phyloP scores from a whole-genome alignment of 2,113 vertebrate species.

The Clarias gariepinus region DNA sequence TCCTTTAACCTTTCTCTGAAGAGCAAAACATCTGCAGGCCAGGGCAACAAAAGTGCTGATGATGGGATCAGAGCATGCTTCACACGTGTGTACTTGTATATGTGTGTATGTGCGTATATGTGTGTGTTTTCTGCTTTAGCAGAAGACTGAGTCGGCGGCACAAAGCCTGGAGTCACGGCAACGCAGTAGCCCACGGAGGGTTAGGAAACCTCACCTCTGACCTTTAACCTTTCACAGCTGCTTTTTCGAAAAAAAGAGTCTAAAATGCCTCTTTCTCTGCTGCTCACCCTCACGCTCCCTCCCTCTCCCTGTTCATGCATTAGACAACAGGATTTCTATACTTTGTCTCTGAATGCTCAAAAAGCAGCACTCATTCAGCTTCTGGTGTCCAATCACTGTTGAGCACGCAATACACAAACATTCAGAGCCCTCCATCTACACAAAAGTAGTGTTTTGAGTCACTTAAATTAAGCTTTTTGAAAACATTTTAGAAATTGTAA shows the following conservation, averaged over 20 bases:
- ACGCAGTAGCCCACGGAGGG: constrained; percentile 59
- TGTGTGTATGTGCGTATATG: constrained; percentile 22
- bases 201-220: constrained; percentile 60
- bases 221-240: constrained; percentile 67
- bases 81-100: constrained; percentile 39
- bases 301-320: constrained; percentile 42
- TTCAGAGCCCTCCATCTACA: not conserved
- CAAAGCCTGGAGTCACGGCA: constrained; percentile 66
- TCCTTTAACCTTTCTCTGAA: constrained; percentile 55
- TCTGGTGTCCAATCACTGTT: constrained; percentile 17
- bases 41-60: constrained; percentile 36
- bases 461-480: not conserved
- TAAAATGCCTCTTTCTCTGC: constrained; percentile 58
- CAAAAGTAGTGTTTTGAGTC: not conserved
- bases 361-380: constrained; percentile 39
- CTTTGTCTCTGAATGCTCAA: constrained; percentile 35
- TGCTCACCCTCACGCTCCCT: constrained; percentile 50
- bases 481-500: not conserved
- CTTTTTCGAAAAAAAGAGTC: constrained; percentile 58
- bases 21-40: constrained; percentile 53
- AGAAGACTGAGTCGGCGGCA: constrained; percentile 56
- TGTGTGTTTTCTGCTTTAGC: constrained; percentile 50
- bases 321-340: constrained; percentile 45
- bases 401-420: not conserved
- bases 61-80: constrained; percentile 18